Evolutionary conservation across 2,113 vertebrate genomes (phyloP), one percentile per base, ranked within the genome.

Genomic region (Polypterus bichir): DNA sequence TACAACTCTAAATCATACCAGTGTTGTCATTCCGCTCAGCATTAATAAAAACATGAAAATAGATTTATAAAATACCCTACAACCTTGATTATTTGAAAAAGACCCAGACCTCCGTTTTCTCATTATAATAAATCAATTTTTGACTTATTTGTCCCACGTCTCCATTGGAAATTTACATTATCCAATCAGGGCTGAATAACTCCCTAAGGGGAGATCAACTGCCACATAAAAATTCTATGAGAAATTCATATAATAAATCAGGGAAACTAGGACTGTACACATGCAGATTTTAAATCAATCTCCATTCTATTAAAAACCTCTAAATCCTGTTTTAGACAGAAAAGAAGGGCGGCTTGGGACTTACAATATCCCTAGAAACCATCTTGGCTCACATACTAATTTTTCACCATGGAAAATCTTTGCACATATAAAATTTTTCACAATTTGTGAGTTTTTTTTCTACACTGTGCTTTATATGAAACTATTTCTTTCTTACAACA

Each of bases 91-190:
- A 74, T 57, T 7, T 77, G 53, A 60, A 66, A 73, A 72, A 72
- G 77, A 72, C 72, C 77, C 68, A 71, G 71, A 81, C 69, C 73
- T 80, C 79, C 73, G 70, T 84, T 80, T 77, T 48, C 62, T 80
- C 81, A 79, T 76, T 81, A 76, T 81, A 83, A 79, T 82, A 84
- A 82, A 85, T 80, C 71, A 83, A 76, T 81, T 83, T 83, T 69
- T 66, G 74, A 71, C 78, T 84, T 75, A 78, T 83, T 84, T 84
- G 70, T 79, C 66, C 73, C 79, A 81, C 79, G 74, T 86, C 74
- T 83, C 79, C 74, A 69, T 70, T 85, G 73, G 74, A 85, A 86
- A 85, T 84, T 77, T 79, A 70, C 77, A 73, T 82, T 80, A 77
- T 68, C 82, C 80, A 82, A 81, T 83, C 76, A 80, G 67, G 75